Percentiles rank a stretch among this genome's conserved stretches.
Evolutionary conservation across 2,888 invertebrate genomes (phyloP).

Genomic region (Drosophila affinis): DNA sequence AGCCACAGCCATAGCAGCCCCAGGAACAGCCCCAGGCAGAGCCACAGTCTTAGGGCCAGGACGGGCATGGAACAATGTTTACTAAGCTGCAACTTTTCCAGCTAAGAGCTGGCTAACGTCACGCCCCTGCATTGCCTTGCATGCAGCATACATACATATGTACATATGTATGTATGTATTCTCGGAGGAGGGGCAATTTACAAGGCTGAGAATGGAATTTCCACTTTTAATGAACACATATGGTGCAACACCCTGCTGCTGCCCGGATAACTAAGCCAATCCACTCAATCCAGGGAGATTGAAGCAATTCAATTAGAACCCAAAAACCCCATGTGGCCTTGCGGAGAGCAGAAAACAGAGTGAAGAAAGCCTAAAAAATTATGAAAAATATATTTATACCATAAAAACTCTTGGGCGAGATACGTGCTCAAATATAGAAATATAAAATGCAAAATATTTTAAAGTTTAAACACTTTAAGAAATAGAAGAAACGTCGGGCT

Average conservation of each 20-base stretch:
- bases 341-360: background rate
- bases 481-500: background rate
- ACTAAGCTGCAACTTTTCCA: constrained; percentile 25
- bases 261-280: constrained; percentile 14
- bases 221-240: constrained; percentile 27
- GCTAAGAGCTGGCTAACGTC: constrained; percentile 14
- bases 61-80: background rate
- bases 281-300: constrained; percentile 4
- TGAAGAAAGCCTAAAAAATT: background rate
- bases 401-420: background rate
- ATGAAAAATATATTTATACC: background rate
- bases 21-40: background rate
- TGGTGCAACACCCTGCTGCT: constrained; percentile 3
- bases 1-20: background rate
- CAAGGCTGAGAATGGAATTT: constrained; percentile 21
- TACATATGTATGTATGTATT: constrained; percentile 2
- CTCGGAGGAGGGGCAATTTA: constrained; percentile 1
- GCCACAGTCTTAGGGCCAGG: background rate
- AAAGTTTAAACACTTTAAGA: background rate
- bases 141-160: background rate
- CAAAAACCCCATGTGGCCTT: constrained; percentile 10
- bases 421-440: background rate
- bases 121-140: background rate
- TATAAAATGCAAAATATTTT: background rate
- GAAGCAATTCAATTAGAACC: constrained; percentile 22